phyloP scores from a whole-genome alignment of 2,797 vertebrate species.

The Leptodactylus fallax region DNA sequence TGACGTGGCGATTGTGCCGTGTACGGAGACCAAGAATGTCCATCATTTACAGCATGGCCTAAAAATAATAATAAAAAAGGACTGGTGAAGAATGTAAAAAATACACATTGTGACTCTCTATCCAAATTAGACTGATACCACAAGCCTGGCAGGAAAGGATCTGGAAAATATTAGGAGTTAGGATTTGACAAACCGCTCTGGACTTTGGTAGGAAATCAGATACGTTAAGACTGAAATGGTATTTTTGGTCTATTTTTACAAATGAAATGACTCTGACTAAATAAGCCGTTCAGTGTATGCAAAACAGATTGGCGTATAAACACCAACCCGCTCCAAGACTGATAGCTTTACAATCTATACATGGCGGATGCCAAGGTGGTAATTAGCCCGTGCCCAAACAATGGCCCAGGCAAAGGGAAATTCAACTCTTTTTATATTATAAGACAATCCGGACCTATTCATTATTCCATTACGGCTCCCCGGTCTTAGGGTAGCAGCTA shows the following conservation, averaged over 20 bases:
- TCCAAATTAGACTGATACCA: slow-evolving; percentile 64
- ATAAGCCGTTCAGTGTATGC: slow-evolving; percentile 34
- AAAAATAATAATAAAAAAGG: slow-evolving; percentile 46
- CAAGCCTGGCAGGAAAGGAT: slow-evolving; percentile 62
- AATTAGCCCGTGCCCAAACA: background rate
- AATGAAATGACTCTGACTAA: slow-evolving; percentile 30
- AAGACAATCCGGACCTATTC: too few relatives aligned
- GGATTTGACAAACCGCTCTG: slow-evolving; percentile 64
- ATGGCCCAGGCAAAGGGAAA: background rate
- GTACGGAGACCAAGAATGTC: slow-evolving; percentile 54
- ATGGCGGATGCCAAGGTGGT: background rate
- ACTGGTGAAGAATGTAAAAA: slow-evolving; percentile 57
- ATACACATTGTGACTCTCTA: slow-evolving; percentile 60
- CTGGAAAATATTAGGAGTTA: slow-evolving; percentile 68
- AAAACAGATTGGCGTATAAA: slow-evolving; percentile 42
- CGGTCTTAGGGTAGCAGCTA: too few relatives aligned
- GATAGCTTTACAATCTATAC: slow-evolving; percentile 31
- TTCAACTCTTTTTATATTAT: background rate
- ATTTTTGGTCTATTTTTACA: slow-evolving; percentile 55
- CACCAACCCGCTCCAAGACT: background rate
- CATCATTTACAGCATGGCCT: slow-evolving; percentile 42
- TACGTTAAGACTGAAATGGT: slow-evolving; percentile 49
- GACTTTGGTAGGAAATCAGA: slow-evolving; percentile 58
- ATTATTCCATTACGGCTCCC: too few relatives aligned
- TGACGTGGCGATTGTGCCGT: slow-evolving; percentile 61